Percentiles rank a stretch among this genome's conserved stretches.
phyloP scores from a whole-genome alignment of 2,113 vertebrate genomes.

The Morone chrysops region DNA sequence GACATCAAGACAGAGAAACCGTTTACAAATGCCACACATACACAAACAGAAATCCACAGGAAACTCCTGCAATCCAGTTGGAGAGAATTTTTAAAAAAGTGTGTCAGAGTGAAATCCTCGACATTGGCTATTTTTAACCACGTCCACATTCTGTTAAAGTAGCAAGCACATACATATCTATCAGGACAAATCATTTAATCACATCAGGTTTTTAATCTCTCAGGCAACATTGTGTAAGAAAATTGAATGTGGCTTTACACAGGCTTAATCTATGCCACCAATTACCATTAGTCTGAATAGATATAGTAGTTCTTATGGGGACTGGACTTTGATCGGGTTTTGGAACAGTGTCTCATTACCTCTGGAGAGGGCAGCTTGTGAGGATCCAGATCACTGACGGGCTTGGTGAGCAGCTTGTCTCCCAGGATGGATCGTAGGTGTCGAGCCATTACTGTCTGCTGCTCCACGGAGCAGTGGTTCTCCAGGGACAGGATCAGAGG shows the following conservation, averaged over 20 bases:
- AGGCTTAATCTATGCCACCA: not conserved
- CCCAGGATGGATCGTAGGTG: conserved; percentile 91
- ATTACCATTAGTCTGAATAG: not conserved
- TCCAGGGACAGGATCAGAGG: conserved; percentile 96
- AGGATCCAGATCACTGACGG: conserved; percentile 73
- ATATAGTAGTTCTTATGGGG: not conserved
- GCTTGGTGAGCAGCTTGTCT: conserved; percentile 88
- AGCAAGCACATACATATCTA: not conserved
- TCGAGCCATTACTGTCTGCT: conserved; percentile 91
- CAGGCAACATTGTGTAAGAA: not conserved
- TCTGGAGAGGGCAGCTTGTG: conserved; percentile 89
- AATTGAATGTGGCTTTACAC: not conserved
- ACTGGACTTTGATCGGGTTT: not conserved
- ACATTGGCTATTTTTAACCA: conserved; percentile 11
- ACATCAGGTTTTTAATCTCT: not conserved
- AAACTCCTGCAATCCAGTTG: not conserved
- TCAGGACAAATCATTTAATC: not conserved
- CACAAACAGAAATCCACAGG: not conserved
- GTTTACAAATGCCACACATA: not conserved
- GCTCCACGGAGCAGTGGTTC: conserved; percentile 96
- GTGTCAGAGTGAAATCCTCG: not conserved
- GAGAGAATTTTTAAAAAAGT: not conserved
- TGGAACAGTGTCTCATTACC: conserved; percentile 76
- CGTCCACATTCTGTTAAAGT: conserved; percentile 1
- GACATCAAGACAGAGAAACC: not conserved